Evolutionary conservation across 2,113 vertebrate genomes (phyloP).

Genomic region (Sapajus apella): DNA sequence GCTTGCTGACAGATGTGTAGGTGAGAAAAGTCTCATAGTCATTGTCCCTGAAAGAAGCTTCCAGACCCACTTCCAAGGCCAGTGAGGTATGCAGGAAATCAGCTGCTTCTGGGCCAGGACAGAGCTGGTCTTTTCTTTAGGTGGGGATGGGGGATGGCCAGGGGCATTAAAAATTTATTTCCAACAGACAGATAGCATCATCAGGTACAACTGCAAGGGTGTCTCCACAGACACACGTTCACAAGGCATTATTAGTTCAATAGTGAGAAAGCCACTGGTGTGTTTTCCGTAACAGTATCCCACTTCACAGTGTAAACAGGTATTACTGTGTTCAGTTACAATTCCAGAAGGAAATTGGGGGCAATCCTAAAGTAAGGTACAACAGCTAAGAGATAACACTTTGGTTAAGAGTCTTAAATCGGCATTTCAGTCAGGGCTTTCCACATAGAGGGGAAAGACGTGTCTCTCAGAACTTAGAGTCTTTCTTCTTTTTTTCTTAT

Average conservation of each 20-base stretch:
- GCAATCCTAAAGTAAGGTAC: conserved; percentile 87
- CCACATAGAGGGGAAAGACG: conserved; percentile 57
- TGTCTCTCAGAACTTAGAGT: conserved; percentile 52
- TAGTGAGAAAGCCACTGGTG: too few relatives aligned
- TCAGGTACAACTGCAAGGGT: too few relatives aligned
- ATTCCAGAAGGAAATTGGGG: conserved; percentile 89
- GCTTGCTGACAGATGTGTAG: conserved; percentile 51
- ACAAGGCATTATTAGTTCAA: too few relatives aligned
- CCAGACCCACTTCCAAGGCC: neutral
- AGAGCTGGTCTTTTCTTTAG: neutral
- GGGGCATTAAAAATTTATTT: too few relatives aligned
- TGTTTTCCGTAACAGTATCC: too few relatives aligned
- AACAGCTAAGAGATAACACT: conserved; percentile 76
- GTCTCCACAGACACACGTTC: too few relatives aligned
- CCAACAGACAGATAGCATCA: neutral
- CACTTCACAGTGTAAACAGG: too few relatives aligned
- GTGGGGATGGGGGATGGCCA: too few relatives aligned
- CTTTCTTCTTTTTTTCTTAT: conserved; percentile 56
- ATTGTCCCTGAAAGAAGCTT: conserved; percentile 30
- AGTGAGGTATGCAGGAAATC: neutral
- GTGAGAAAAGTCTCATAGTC: conserved; percentile 23
- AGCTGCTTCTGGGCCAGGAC: neutral
- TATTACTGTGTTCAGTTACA: too few relatives aligned
- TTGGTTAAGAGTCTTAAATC: conserved; percentile 73
- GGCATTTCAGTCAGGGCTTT: conserved; percentile 66